These are phyloP conservation scores for Sarcophaga carnaria DNA, from an alignment of 2,888 invertebrate species.

Conservation along the genomic window DNA sequence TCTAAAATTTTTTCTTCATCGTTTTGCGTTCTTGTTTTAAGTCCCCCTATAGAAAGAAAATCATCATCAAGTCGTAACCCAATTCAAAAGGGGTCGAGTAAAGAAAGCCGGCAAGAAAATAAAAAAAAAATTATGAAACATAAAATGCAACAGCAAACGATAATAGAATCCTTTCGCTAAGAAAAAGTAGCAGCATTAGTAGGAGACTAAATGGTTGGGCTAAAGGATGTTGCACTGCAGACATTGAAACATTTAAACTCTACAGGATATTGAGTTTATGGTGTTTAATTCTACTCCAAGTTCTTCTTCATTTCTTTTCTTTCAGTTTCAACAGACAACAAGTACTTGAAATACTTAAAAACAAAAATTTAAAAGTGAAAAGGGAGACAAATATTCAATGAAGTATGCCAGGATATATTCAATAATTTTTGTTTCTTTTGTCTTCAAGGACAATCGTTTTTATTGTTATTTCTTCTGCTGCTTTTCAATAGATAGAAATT, in stretches of 20 bases:
- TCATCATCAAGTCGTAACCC: constrained; percentile 28
- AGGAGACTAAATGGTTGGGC: too few species aligned
- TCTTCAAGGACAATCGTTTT: neutral
- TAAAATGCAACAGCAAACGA: constrained; percentile 17
- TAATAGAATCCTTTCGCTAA: neutral
- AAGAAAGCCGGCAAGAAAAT: constrained; percentile 3
- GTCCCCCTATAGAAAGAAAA: neutral
- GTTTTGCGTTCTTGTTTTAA: too few species aligned
- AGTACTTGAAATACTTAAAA: neutral
- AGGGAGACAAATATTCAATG: neutral
- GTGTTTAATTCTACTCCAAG: neutral
- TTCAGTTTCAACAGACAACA: neutral
- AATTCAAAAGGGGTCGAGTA: constrained; percentile 23
- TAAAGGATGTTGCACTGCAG: neutral
- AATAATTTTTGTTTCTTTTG: too few species aligned
- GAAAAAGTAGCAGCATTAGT: constrained; percentile 21
- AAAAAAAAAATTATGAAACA: neutral
- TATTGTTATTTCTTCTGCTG: neutral
- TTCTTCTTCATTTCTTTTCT: neutral
- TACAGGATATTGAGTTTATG: constrained; percentile 61
- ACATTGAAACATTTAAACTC: constrained; percentile 51
- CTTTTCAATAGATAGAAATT: neutral
- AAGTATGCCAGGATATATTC: too few species aligned
- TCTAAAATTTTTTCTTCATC: neutral
- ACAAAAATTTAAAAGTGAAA: neutral